A percentile compares a stretch with the other conserved stretches of the same genome.
phyloP scores from a whole-genome alignment of 2,113 vertebrate species.

The Nesogale talazaci region DNA sequence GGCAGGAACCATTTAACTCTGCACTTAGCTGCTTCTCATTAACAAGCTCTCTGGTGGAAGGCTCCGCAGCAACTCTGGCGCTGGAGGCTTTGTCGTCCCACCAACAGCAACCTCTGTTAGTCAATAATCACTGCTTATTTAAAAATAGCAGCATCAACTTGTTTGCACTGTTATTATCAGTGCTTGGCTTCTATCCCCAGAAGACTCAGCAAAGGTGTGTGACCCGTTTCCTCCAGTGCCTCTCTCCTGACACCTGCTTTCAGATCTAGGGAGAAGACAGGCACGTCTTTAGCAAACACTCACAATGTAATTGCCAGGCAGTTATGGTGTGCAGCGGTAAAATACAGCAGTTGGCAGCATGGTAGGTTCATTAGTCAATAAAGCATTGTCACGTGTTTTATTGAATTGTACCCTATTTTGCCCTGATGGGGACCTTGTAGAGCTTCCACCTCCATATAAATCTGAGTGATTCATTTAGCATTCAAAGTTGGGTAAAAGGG shows the following conservation, averaged over 20 bases:
- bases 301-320: slow-evolving; percentile 71
- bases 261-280: slow-evolving; percentile 70
- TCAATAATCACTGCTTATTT: slow-evolving; percentile 91
- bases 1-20: slow-evolving; percentile 67
- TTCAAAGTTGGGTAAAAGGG: slow-evolving; percentile 62
- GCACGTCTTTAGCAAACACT: slow-evolving; percentile 74
- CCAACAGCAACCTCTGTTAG: slow-evolving; percentile 84
- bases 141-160: slow-evolving; percentile 83
- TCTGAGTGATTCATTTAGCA: slow-evolving; percentile 83
- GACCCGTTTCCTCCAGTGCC: slow-evolving; percentile 63
- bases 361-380: slow-evolving; percentile 82
- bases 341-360: slow-evolving; percentile 77
- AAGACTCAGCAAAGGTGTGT: slow-evolving; percentile 54
- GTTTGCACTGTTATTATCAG: slow-evolving; percentile 74
- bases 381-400: slow-evolving; percentile 76
- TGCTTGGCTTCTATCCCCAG: slow-evolving; percentile 75
- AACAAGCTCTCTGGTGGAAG: slow-evolving; percentile 66
- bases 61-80: slow-evolving; percentile 67
- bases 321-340: slow-evolving; percentile 74
- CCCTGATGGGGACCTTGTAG: slow-evolving; percentile 71
- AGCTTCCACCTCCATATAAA: slow-evolving; percentile 78
- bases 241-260: slow-evolving; percentile 58
- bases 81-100: slow-evolving; percentile 82
- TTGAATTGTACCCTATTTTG: slow-evolving; percentile 82
- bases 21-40: slow-evolving; percentile 78